Conservation (phyloP, 2,888 invertebrate genomes). For the Idaea aversata region DNA sequence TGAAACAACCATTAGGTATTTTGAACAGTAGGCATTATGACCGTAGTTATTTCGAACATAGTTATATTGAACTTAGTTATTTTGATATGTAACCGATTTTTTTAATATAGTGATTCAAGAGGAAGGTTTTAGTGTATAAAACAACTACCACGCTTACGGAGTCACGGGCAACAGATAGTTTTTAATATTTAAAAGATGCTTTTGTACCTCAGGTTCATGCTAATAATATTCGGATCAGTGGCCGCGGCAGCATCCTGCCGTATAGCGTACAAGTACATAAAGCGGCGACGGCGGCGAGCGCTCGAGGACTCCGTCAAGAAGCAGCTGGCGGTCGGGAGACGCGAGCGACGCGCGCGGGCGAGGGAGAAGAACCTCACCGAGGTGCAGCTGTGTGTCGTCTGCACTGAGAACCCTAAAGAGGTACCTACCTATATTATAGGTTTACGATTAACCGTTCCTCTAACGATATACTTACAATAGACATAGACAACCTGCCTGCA, state of each 20-base stretch:
- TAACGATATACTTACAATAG: neutral
- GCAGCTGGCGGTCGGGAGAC: slow-evolving; percentile 83
- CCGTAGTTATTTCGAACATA: too few relatives aligned
- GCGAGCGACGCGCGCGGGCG: slow-evolving; percentile 83
- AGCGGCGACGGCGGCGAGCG: slow-evolving; percentile 72
- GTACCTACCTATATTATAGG: slow-evolving; percentile 47
- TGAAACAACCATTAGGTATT: too few relatives aligned
- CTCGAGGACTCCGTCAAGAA: slow-evolving; percentile 80
- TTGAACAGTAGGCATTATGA: too few relatives aligned
- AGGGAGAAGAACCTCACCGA: slow-evolving; percentile 82
- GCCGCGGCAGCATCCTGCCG: slow-evolving; percentile 76
- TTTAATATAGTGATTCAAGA: too few relatives aligned
- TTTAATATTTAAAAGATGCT: too few relatives aligned
- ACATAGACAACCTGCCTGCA: too few relatives aligned
- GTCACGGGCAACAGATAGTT: too few relatives aligned
- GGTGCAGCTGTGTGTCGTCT: slow-evolving; percentile 90
- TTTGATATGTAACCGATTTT: too few relatives aligned
- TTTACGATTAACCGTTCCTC: neutral
- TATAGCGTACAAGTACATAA: slow-evolving; percentile 74
- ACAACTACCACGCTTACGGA: too few relatives aligned
- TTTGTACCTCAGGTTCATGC: slow-evolving; percentile 65
- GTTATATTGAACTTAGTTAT: too few relatives aligned
- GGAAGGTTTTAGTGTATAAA: too few relatives aligned
- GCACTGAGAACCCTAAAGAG: slow-evolving; percentile 91
- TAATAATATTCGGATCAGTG: slow-evolving; percentile 78